Base-by-base conservation (phyloP, 2,113 vertebrate species). In the Scophthalmus maximus region DNA sequence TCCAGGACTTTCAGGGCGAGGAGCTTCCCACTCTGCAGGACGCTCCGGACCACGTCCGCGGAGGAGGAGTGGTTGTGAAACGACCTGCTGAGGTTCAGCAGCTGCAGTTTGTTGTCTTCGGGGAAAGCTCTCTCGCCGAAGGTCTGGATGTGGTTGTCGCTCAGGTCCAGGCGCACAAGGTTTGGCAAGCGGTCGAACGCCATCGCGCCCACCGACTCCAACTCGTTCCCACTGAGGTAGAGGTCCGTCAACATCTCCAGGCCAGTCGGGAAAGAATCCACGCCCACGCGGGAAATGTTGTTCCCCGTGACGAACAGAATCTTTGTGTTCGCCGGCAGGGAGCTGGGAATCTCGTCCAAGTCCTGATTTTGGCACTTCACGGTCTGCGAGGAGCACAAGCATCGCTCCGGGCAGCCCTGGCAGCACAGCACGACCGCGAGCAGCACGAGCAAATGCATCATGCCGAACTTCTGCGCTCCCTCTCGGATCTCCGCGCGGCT, bases 281-380 rank as follows among this genome's bases (percentile, higher is more conserved):
- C 20, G 0, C 79, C 83, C 46, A 98, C 89, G 11, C 36, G 40
- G 2, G 42, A 65, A 68, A 99, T 94, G 18, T 55, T 75, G 83
- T 95, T 97, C 60, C 95, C 95, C 0, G 93, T 96, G 78, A 98
- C 86, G 79, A 95, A 93, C 66, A 98, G 92, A 53, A 15, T 89
- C 82, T 90, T 95, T 57, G 94, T 95, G 17, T 95, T 92, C 27
- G 11, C 17, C 1, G 96, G 96, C 52, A 98, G 79, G 53, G 92
- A 88, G 15, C 56, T 77, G 0, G 97, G 97, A 80, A 98, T 91
- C 2, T 59, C 86, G 9, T 79, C 90, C 84, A 99, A 93, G 76
- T 93, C 91, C 79, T 91, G 85, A 80, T 94, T 95, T 70, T 94
- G 92, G 83, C 97, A 98, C 90, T 95, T 95, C 7, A 98, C 96